Evolutionary conservation across 2,797 vertebrate species (phyloP).

Genomic region (Enteromius treurensis): DNA sequence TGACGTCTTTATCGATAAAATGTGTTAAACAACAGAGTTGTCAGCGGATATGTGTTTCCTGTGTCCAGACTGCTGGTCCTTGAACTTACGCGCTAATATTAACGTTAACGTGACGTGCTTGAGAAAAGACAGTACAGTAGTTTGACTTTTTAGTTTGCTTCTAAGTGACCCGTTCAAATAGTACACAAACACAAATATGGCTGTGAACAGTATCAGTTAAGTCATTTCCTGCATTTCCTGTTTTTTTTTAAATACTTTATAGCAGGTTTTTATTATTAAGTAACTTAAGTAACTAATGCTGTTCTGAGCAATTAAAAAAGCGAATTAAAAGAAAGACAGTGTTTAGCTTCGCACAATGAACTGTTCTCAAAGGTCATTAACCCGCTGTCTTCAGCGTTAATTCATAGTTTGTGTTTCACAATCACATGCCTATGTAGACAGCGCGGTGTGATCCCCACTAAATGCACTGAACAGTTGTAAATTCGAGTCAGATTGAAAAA

Average conservation of each 20-base stretch:
- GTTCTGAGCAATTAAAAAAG: background rate
- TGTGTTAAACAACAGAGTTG: background rate
- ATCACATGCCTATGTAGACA: background rate
- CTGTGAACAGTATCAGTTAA: background rate
- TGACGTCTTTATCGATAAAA: background rate
- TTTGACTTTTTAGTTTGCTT: background rate
- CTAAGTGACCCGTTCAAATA: background rate
- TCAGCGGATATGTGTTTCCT: background rate
- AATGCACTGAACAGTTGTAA: background rate
- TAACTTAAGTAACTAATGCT: background rate
- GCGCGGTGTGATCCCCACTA: too few species aligned
- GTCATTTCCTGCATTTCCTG: slow-evolving; percentile 1
- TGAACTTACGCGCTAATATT: background rate
- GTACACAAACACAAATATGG: background rate
- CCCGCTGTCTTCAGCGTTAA: background rate
- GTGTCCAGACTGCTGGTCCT: background rate
- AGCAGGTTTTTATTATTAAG: background rate
- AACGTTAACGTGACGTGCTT: background rate
- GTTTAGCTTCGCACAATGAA: background rate
- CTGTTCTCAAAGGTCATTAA: slow-evolving; percentile 11
- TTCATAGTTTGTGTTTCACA: background rate
- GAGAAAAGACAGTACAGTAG: background rate
- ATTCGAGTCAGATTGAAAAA: background rate
- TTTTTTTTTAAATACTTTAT: background rate
- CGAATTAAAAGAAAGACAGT: background rate